These are phyloP conservation scores for Crotalus helleri DNA, from an alignment of 2,113 vertebrate genomes.

Conservation along the genomic window DNA sequence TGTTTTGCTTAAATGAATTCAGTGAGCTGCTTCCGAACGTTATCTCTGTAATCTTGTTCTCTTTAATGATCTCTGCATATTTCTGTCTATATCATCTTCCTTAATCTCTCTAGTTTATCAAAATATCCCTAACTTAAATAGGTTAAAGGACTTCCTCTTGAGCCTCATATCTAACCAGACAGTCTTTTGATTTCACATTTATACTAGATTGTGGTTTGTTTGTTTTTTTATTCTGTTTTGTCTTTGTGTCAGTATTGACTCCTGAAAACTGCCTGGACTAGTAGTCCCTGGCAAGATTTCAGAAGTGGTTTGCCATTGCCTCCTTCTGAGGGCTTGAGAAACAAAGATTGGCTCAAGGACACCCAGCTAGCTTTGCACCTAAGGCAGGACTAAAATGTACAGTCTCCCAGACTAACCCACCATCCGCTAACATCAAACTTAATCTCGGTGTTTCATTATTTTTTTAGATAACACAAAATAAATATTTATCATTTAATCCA, in stretches of 20 bases:
- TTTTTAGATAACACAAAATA: background rate
- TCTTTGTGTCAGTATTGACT: background rate
- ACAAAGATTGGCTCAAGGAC: background rate
- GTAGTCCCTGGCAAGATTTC: background rate
- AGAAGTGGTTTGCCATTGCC: background rate
- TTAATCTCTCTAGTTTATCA: background rate
- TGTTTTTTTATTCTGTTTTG: background rate
- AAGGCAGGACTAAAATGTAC: background rate
- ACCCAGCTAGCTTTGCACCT: background rate
- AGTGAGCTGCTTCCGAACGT: background rate
- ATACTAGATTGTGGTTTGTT: background rate
- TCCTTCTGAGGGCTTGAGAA: background rate
- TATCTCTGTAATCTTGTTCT: background rate
- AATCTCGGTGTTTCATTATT: background rate
- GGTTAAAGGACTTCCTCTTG: background rate
- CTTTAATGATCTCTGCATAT: background rate
- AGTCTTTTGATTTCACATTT: background rate
- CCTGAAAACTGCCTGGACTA: background rate
- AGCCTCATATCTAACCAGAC: background rate
- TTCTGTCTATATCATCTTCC: background rate
- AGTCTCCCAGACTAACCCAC: background rate
- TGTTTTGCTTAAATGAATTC: background rate
- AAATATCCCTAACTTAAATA: background rate
- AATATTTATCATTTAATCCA: background rate
- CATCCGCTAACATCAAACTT: background rate